Percentiles rank a stretch among this genome's conserved stretches.
Evolutionary conservation across 2,888 invertebrate genomes (phyloP).

Genomic region (Furcula furcula): DNA sequence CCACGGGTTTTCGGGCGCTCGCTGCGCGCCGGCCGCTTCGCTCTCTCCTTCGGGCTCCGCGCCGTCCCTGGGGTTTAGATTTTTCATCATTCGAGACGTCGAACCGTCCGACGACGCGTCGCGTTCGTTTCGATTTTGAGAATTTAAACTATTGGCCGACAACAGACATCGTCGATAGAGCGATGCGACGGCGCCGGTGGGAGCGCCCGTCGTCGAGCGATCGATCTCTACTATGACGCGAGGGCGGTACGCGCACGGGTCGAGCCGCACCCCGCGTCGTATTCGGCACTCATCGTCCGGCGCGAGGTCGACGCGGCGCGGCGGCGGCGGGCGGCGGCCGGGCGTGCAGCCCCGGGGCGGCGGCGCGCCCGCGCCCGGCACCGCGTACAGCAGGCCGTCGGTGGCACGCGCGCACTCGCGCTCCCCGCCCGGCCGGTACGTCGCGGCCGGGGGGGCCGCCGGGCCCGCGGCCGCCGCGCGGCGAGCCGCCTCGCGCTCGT

Average conservation of each 20-base stretch:
- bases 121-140: background rate
- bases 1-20: conserved; percentile 1
- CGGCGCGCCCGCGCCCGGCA: conserved; percentile 16
- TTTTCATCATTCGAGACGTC: conserved; percentile 25
- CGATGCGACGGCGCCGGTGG: background rate
- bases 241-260: conserved; percentile 52
- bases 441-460: conserved; percentile 5
- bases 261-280: conserved; percentile 15
- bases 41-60: background rate
- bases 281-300: conserved; percentile 37
- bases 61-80: conserved; percentile 10
- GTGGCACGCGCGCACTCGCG: conserved; percentile 38
- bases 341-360: conserved; percentile 27
- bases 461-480: conserved; percentile 5
- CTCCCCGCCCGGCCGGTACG: conserved; percentile 26
- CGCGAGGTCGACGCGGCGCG: conserved; percentile 29
- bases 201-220: conserved; percentile 16
- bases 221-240: conserved; percentile 44
- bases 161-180: background rate
- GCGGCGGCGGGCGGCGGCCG: conserved; percentile 32
- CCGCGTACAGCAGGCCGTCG: conserved; percentile 37
- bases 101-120: background rate
- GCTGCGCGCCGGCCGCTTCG: background rate
- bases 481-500: conserved; percentile 30
- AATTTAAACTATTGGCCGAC: background rate